Conservation (phyloP, 2,797 vertebrate species). For the Molossus alvarezi region DNA sequence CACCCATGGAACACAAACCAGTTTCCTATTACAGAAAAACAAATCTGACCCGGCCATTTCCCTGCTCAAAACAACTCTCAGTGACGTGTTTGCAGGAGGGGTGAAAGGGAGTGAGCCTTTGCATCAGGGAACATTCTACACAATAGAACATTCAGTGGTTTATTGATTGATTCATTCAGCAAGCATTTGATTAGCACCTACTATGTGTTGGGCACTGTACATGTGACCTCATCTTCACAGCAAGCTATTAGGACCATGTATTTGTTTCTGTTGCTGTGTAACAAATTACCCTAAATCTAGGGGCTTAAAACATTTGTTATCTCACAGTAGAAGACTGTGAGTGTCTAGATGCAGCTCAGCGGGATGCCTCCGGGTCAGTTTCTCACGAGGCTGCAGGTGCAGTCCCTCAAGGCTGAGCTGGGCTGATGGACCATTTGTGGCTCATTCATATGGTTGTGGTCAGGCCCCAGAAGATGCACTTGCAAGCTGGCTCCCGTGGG, state of each 20-base stretch:
- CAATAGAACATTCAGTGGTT: neutral
- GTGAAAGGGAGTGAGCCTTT: neutral
- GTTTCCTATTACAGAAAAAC: slow-evolving; percentile 69
- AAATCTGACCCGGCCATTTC: slow-evolving; percentile 58
- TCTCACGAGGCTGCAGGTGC: neutral
- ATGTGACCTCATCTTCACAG: neutral
- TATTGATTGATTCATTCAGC: neutral
- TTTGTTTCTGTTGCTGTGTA: neutral
- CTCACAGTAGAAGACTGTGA: neutral
- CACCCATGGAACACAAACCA: slow-evolving; percentile 62
- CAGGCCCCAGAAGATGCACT: neutral
- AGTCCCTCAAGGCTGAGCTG: neutral
- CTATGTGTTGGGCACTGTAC: neutral
- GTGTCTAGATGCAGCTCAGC: neutral
- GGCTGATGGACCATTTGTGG: neutral
- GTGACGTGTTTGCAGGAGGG: neutral
- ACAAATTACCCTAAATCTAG: neutral
- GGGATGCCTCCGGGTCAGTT: neutral
- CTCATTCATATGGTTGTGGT: neutral
- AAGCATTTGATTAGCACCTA: slow-evolving; percentile 6
- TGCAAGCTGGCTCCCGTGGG: accelerated
- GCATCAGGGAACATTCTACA: neutral
- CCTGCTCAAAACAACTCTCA: slow-evolving; percentile 44
- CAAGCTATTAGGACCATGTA: neutral
- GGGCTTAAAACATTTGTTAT: neutral